Base-by-base conservation (phyloP, 2,797 vertebrate species). In the Anguilla pacifica region DNA sequence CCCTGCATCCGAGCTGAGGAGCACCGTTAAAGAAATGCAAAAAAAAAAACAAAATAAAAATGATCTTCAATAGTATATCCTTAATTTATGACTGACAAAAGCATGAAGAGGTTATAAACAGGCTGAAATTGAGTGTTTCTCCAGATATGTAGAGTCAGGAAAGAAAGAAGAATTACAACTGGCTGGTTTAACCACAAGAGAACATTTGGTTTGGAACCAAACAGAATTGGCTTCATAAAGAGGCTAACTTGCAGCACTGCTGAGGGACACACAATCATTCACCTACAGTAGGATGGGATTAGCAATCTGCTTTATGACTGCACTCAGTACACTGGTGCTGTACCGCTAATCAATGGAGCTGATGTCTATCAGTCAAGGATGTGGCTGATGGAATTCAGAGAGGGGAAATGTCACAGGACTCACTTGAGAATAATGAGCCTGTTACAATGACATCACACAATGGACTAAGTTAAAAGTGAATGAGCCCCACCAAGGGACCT, bases 391-490 rank as follows among this genome's bases (percentile, higher is more conserved):
- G 82, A 77, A 74, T 87, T 25, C 31, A 74, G 61, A 72, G 10
- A 57, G 28, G 82, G 46, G 53, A 39, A 55, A 31, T 72, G 49
- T 53, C 79, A 82, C 79, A 82, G 46, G 46, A n/a, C 79, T 82
- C 79, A 49, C 79, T 82, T n/a, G 46, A 82, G 79, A 51, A 82
- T 82, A 82, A 82, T 82, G 79, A 82, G 79, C 46, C 79, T 49
- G 79, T 82, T 82, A 51, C 79, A 82, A 82, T 82, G 79, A 82
- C 79, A 82, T 82, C 79, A 51, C 43, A 82, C 79, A 82, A 82
- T 82, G 79, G 79, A 82, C 79, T 82, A n/a, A 82, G 79, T 82
- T 82, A 82, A 82, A 82, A 82, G 79, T 51, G 79, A 82, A 82
- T 82, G 46, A 82, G 79, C 79, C 79, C 17, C 79, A 82, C 79